Evolutionary conservation across 2,113 vertebrate genomes (phyloP), one percentile per base, ranked within the genome.

Genomic region (Pogonocichla stellata): DNA sequence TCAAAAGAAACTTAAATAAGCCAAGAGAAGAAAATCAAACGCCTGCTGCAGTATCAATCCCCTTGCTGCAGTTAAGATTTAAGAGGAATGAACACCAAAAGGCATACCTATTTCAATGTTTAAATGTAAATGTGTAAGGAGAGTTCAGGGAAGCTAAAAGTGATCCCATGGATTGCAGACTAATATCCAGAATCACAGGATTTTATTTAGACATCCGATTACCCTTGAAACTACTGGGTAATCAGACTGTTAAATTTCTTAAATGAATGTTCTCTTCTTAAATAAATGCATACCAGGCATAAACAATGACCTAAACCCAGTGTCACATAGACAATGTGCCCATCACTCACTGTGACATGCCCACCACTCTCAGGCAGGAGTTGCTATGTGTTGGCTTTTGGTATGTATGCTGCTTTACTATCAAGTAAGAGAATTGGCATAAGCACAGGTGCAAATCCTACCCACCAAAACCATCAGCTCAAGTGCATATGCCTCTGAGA

Each of bases 401-500:
- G 9, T 14, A 8, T 34, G 10, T 42, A 4, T 38, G 15, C 13
- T 48, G 19, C 14, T 67, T 72, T 43, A 57, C 7, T 24, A 11
- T 54, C 34, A 73, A 64, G 9, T 38, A 40, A 45, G 53, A 88
- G 75, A 42, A n/a, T 23, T 65, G 81, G 10, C 17, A 60, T 33
- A 65, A 60, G 64, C 14, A 43, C 4, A 42, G n/a, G 19, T 72
- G 31, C 19, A 77, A 91, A 66, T 61, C n/a, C 23, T 51, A 14
- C 3, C 3, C 26, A 24, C 12, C 2, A 4, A 64, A 72, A 47
- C 1, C 2, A 3, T 33, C 24, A 48, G 7, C 38, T 34, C 36
- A 38, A 47, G 3, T 7, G 16, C 9, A 13, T 4, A 4, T 56
- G 31, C 50, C 19, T 26, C 31, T 69, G 67, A 86, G 77, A 71